phyloP scores from a whole-genome alignment of 2,888 invertebrate species.

The Desoria tigrina region DNA sequence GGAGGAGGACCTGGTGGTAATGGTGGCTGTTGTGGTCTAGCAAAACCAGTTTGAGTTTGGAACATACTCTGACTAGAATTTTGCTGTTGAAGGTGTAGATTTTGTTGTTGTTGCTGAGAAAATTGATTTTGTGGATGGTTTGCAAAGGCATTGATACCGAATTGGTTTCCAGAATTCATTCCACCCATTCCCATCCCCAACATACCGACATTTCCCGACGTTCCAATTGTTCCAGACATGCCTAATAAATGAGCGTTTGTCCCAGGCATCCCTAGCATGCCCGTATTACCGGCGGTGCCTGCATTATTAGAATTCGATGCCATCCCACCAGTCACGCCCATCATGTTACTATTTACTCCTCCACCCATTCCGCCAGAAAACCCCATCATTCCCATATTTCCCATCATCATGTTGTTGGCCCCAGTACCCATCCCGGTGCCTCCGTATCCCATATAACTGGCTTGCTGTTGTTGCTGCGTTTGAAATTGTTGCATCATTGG shows the following conservation, averaged over 20 bases:
- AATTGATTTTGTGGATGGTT: slow-evolving; percentile 14
- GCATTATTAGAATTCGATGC: not conserved
- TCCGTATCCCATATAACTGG: not conserved
- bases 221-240: slow-evolving; percentile 27
- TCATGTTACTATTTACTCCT: slow-evolving; percentile 15
- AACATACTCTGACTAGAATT: slow-evolving; percentile 6
- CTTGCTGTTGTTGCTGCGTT: not conserved
- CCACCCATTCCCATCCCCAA: not conserved
- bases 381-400: not conserved
- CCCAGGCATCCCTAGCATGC: slow-evolving; percentile 10
- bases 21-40: slow-evolving; percentile 28
- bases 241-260: slow-evolving; percentile 3
- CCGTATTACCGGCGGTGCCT: not conserved
- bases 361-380: slow-evolving; percentile 8
- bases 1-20: slow-evolving; percentile 40
- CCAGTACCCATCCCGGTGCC: slow-evolving; percentile 9
- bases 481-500: not conserved
- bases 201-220: slow-evolving; percentile 4
- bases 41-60: slow-evolving; percentile 16
- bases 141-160: slow-evolving; percentile 1
- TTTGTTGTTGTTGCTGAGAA: slow-evolving; percentile 26
- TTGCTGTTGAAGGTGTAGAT: slow-evolving; percentile 20
- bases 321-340: not conserved
- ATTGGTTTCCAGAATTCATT: slow-evolving; percentile 3
- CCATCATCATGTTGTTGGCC: slow-evolving; percentile 4